These are phyloP conservation scores for Pipra filicauda DNA, from an alignment of 2,113 vertebrate species.

Conservation along the genomic window DNA sequence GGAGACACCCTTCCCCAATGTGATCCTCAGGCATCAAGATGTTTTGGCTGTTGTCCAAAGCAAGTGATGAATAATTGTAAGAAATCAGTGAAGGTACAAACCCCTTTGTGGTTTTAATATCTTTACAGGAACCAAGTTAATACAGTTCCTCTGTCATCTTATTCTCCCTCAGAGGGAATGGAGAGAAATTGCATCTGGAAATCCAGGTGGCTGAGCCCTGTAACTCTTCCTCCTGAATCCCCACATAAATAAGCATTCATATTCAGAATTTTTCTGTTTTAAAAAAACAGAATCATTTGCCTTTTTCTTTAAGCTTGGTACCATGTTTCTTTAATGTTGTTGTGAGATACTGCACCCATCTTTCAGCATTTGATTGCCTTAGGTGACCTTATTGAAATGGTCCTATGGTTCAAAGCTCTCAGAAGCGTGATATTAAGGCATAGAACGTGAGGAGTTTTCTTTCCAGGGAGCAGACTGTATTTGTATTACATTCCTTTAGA, in stretches of 20 bases:
- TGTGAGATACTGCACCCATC: conserved; percentile 34
- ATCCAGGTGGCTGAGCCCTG: conserved; percentile 2
- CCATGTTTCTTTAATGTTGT: conserved; percentile 25
- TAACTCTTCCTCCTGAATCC: not conserved
- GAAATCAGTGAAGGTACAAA: conserved; percentile 13
- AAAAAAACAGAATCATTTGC: not conserved
- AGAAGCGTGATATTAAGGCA: conserved; percentile 48
- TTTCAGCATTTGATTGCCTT: conserved; percentile 24
- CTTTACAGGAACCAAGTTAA: conserved; percentile 54
- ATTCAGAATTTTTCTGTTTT: not conserved
- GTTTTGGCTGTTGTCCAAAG: conserved; percentile 25
- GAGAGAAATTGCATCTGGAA: not conserved
- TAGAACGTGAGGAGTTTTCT: conserved; percentile 35
- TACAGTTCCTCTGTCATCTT: conserved; percentile 1
- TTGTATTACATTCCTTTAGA: conserved; percentile 48
- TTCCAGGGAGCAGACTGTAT: conserved; percentile 35
- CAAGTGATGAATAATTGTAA: not conserved
- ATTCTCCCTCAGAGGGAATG: conserved; percentile 31
- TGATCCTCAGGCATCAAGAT: not conserved
- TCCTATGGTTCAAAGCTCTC: conserved; percentile 24
- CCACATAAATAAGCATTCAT: not conserved
- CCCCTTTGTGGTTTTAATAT: conserved; percentile 36
- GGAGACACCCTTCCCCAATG: not conserved
- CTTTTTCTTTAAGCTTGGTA: conserved; percentile 16
- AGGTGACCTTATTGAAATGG: conserved; percentile 3